Percentiles rank a stretch among this genome's conserved stretches.
phyloP scores from a whole-genome alignment of 2,113 vertebrate species.

The human region DNA sequence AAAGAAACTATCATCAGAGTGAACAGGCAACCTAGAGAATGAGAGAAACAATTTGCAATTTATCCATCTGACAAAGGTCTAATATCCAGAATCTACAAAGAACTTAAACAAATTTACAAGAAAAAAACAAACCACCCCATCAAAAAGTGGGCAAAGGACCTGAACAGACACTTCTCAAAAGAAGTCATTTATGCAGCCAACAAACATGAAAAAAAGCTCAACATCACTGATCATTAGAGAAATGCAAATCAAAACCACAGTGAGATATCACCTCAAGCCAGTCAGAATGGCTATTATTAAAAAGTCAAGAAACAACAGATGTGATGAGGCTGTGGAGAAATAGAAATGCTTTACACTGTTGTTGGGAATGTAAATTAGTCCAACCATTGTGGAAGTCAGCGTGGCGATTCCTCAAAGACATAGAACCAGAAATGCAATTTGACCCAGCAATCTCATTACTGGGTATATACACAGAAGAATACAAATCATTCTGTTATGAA shows the following conservation, averaged over 20 bases:
- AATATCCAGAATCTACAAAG: not conserved
- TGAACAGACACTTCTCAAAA: not conserved
- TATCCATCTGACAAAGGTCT: not conserved
- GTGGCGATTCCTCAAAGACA: no score
- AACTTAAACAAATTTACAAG: not conserved
- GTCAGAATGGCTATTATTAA: not conserved
- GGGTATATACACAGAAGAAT: no score
- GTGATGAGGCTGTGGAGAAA: no score
- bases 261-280: not conserved
- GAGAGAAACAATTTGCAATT: not conserved
- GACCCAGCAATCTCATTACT: no score
- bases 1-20: not conserved
- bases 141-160: not conserved
- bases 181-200: not conserved
- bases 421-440: no score
- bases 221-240: no score
- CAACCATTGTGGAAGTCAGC: no score
- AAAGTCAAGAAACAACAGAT: not conserved
- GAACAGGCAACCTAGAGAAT: not conserved
- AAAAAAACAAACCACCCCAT: not conserved
- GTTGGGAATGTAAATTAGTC: no score
- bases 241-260: not conserved
- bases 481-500: no score
- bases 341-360: no score
- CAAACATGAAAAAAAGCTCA: not conserved